Base-by-base conservation (phyloP, 2,888 invertebrate species). In the Adelognathus sp. region DNA sequence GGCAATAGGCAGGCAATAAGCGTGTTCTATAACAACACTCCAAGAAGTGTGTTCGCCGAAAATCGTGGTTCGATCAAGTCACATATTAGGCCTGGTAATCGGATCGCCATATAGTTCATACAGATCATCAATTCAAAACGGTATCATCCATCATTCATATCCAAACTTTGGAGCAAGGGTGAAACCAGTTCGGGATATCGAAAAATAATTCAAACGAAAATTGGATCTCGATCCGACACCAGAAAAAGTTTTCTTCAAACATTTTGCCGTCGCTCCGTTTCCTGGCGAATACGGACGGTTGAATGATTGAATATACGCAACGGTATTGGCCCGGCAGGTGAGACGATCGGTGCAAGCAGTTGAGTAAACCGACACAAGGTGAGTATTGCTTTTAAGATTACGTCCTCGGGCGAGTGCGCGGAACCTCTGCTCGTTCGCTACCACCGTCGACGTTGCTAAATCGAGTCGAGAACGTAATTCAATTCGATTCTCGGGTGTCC, bases 391-490 rank as follows among this genome's bases (percentile, higher is more conserved):
- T 39, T 44, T 39, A 29, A 72, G 69, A 69, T 76, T 75, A 44
- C 69, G 46, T 21, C 33, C 21, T 36, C 33, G 21, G 29, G 41
- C 27, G 41, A 41, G 21, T 33, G 31, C 14, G 24, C n/a, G n/a
- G n/a, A 16, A 54, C 61, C 60, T 50, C 31, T 24, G 9, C 56
- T 58, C 52, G 46, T 36, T 66, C 39, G 64, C 29, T 41, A 66
- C 18, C 56, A 61, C 60, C 69, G 72, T 64, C 73, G 76, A 73
- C 78, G 79, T 58, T 63, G 76, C 82, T 82, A 84, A 85, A 86
- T 87, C 84, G 82, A 85, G 85, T 84, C 73, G 76, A 74, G 80
- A 44, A 44, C 64, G 81, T 85, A 83, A 85, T 83, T 84, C 78
- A 79, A 86, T 86, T 85, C 79, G 82, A 79, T 81, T 80, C 74